Base-by-base conservation (phyloP, 2,888 invertebrate genomes). In the Axea sp. region DNA sequence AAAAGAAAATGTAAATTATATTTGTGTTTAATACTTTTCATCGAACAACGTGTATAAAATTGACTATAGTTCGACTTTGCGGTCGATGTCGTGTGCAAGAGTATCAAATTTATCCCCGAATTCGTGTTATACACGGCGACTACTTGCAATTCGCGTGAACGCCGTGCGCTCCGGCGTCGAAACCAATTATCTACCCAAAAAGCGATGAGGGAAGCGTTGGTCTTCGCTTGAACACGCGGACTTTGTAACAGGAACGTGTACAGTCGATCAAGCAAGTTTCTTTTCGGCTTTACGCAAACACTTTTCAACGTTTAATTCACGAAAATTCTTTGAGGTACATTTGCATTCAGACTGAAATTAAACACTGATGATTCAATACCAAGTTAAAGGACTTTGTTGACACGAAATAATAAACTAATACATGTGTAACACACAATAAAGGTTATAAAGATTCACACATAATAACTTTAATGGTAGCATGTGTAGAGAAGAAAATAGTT, bases 221-320 rank as follows among this genome's bases (percentile, higher is more conserved):
- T 64, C 68, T 57, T 75, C 43, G 53, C 43, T 49, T 51, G 62
- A 51, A 68, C 55, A 64, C 60, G 35, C 64, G 73, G 73, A 75
- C 65, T 75, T 75, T 73, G 75, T 62, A 67, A 62, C 65, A 65
- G 51, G 75, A 65, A 74, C 67, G 68, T 69, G 76, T 75, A 73
- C 73, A 75, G 75, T 75, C 68, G 43, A 60, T 28, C 57, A 57
- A 60, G 39, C 24, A 65, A 73, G 68, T 65, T 69, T 64, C 47
- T 35, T 45, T 62, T 45, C 51, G 3, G 35, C 49, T 60, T 37
- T 2, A 22, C 19, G 12, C 33, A 1, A 43, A 8, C 28, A 30
- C 39, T 55, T 30, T 55, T 30, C 31, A 11, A 14, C 14, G 24
- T 35, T 11, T 11, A 14, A 33, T 43, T 24, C 31, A 37, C 41